A percentile compares a stretch with the other conserved stretches of the same genome.
phyloP scores from a whole-genome alignment of 1,140 invertebrate genomes.

The Cydia fagiglandana region DNA sequence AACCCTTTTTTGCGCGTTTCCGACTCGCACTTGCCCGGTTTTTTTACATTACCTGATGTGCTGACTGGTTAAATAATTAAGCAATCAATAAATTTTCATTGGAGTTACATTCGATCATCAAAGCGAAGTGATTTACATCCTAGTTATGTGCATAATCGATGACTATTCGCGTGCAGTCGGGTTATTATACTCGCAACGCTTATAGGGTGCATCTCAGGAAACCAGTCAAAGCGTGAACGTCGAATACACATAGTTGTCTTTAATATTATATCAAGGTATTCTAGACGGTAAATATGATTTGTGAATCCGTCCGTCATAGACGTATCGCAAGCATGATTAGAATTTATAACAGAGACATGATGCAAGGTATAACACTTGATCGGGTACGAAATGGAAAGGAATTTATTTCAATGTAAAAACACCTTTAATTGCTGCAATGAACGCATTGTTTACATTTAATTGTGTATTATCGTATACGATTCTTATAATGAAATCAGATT shows the following conservation, averaged over 20 bases:
- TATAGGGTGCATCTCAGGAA: constrained; percentile 38
- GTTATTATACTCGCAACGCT: constrained; percentile 25
- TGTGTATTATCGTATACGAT: background rate
- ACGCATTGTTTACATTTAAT: constrained; percentile 15
- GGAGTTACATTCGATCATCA: background rate
- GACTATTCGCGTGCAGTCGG: constrained; percentile 9
- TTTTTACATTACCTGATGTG: background rate
- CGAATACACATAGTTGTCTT: background rate
- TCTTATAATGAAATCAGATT: background rate
- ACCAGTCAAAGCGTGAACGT: background rate
- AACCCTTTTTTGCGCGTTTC: too few relatives aligned
- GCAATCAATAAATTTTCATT: background rate
- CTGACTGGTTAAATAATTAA: background rate
- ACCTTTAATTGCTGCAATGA: background rate
- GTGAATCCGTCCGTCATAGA: constrained; percentile 34
- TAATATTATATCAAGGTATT: background rate
- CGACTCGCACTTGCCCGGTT: too few relatives aligned
- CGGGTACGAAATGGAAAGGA: constrained; percentile 22
- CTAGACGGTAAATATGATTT: background rate
- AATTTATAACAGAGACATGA: constrained; percentile 45
- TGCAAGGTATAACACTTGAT: constrained; percentile 34
- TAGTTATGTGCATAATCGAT: constrained; percentile 19
- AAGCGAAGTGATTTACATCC: background rate
- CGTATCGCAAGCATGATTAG: constrained; percentile 43
- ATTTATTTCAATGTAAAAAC: constrained; percentile 10